phyloP scores from a whole-genome alignment of 2,888 invertebrate genomes.

The Ectropis crepuscularia region DNA sequence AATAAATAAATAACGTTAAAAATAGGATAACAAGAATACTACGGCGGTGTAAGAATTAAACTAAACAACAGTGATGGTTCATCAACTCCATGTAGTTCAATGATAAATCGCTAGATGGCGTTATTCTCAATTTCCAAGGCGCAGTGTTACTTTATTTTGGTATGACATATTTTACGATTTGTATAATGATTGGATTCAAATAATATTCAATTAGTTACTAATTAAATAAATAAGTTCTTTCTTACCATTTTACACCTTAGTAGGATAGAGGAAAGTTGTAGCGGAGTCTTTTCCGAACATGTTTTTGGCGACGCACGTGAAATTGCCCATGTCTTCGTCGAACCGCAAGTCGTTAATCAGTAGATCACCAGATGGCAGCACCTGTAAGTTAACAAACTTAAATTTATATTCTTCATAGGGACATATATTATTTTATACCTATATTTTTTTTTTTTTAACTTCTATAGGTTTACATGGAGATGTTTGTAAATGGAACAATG shows the following conservation, averaged over 20 bases:
- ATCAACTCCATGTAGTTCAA: conserved; percentile 7
- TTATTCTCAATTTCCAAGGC: background rate
- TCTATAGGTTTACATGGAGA: too few relatives aligned
- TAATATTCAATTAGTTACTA: background rate
- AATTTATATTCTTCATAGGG: background rate
- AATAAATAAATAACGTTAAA: conserved; percentile 29
- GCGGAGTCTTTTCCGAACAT: conserved; percentile 85
- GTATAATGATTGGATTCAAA: background rate
- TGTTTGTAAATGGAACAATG: too few relatives aligned
- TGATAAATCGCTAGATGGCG: conserved; percentile 21
- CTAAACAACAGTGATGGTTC: too few relatives aligned
- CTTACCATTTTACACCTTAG: conserved; percentile 59
- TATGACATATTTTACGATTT: too few relatives aligned
- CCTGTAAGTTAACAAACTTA: conserved; percentile 55
- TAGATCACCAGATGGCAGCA: conserved; percentile 90
- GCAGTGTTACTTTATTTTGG: background rate
- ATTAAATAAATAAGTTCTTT: conserved; percentile 9
- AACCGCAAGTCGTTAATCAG: conserved; percentile 89
- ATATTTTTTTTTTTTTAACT: too few relatives aligned
- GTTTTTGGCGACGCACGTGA: conserved; percentile 90
- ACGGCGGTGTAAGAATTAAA: too few relatives aligned
- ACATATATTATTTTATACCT: too few relatives aligned
- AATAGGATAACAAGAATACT: too few relatives aligned
- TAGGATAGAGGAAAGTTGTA: conserved; percentile 90
- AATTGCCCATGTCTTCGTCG: conserved; percentile 92